These are phyloP conservation scores for Pocota personata DNA, from an alignment of 2,888 invertebrate genomes.

Conservation along the genomic window DNA sequence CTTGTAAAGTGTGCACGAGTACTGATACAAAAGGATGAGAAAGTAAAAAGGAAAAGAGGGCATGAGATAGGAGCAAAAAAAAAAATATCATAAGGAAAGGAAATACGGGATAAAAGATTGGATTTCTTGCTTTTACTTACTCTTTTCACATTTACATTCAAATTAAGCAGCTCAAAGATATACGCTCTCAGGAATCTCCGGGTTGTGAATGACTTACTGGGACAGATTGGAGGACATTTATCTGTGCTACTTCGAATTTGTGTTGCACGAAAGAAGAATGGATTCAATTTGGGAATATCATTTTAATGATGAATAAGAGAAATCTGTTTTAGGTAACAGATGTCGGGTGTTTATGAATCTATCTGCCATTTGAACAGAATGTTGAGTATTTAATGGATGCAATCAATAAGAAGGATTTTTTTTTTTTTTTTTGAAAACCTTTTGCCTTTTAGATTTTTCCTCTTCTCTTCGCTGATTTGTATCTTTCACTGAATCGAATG, in stretches of 20 bases:
- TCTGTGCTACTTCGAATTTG: conserved; percentile 21
- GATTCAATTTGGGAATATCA: conserved; percentile 19
- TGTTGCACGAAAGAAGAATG: background rate
- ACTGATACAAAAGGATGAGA: conserved; percentile 42
- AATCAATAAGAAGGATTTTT: background rate
- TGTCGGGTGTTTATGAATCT: background rate
- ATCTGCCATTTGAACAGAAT: background rate
- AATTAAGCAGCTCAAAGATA: conserved; percentile 48
- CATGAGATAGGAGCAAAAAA: background rate
- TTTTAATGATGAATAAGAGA: conserved; percentile 9
- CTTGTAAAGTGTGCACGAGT: conserved; percentile 35
- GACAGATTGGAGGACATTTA: conserved; percentile 30
- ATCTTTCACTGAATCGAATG: no score
- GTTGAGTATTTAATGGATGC: background rate
- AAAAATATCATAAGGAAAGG: background rate
- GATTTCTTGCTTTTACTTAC: conserved; percentile 26
- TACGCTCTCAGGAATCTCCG: background rate
- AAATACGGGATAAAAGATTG: conserved; percentile 38
- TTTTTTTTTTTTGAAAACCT: no score
- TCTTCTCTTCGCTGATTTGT: no score
- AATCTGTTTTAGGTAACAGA: background rate
- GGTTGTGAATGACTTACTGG: conserved; percentile 33
- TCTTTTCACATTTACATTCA: conserved; percentile 22
- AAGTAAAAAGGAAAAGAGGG: background rate
- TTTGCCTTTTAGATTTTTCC: no score